Conservation (phyloP, 2,797 vertebrate genomes). For the Megalops cyprinoides region DNA sequence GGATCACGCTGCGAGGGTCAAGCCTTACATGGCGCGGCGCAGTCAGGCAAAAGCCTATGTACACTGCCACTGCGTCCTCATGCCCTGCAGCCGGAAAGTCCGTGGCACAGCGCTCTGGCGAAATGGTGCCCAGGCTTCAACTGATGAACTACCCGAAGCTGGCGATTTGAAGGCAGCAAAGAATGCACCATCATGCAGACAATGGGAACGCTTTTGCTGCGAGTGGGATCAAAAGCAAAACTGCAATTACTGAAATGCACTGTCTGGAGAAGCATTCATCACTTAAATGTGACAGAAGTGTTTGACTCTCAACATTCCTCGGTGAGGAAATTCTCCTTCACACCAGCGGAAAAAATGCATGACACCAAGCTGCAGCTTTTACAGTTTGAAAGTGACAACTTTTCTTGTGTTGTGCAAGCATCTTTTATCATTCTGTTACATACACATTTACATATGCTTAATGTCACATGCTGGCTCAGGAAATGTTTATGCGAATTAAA, state of each 20-base stretch:
- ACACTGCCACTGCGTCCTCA: too few species aligned
- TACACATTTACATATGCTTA: not conserved
- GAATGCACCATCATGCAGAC: conserved; percentile 16
- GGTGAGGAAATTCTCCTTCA: not conserved
- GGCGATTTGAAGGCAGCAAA: not conserved
- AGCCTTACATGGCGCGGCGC: not conserved
- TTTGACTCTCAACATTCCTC: not conserved
- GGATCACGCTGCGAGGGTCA: not conserved
- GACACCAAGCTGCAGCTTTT: not conserved
- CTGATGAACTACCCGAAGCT: conserved; percentile 9
- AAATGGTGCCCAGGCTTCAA: not conserved
- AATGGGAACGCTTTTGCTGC: not conserved
- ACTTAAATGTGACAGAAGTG: too few species aligned
- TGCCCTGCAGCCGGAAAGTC: too few species aligned
- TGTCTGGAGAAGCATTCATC: not conserved
- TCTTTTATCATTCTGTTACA: conserved; percentile 8
- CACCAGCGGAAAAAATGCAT: not conserved
- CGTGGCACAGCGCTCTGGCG: too few species aligned
- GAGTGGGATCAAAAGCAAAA: not conserved
- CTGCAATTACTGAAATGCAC: not conserved
- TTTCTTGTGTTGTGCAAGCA: not conserved
- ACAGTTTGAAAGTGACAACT: not conserved
- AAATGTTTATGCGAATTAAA: not conserved
- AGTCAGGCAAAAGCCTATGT: not conserved
- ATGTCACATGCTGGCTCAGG: not conserved